phyloP scores from a whole-genome alignment of 2,888 invertebrate species.

The Drosophila hamatofila region DNA sequence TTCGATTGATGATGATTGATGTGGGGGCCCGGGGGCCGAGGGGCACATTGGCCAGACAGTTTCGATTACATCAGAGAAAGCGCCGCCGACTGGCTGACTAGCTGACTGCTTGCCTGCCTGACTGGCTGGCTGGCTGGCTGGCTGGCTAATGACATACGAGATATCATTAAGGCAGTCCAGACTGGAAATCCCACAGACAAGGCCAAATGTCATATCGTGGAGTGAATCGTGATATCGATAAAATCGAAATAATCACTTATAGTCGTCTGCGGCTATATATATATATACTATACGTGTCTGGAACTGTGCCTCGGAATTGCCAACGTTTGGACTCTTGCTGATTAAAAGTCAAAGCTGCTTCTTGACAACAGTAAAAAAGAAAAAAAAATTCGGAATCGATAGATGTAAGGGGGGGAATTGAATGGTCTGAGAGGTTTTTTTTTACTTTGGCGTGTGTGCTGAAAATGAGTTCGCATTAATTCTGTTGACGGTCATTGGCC shows the following conservation, averaged over 20 bases:
- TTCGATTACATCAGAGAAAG: conserved; percentile 53
- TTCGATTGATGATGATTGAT: conserved; percentile 21
- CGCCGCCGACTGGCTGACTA: conserved; percentile 11
- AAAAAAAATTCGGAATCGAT: conserved; percentile 6
- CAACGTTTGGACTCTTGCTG: conserved; percentile 45
- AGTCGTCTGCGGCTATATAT: conserved; percentile 14
- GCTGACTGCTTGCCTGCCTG: conserved; percentile 10
- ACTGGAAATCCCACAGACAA: conserved; percentile 47
- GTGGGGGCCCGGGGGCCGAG: not conserved
- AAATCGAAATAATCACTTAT: conserved; percentile 24
- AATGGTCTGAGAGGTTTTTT: conserved; percentile 14
- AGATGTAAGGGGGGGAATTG: conserved; percentile 17
- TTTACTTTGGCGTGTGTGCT: conserved; percentile 23
- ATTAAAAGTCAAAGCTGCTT: conserved; percentile 54
- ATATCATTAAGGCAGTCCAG: conserved; percentile 55
- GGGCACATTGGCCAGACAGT: conserved; percentile 39
- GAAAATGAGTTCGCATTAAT: conserved; percentile 44
- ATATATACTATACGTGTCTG: conserved; percentile 23
- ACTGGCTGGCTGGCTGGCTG: not conserved
- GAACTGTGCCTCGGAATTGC: conserved; percentile 42
- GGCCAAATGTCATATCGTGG: conserved; percentile 40
- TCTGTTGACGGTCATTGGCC: conserved; percentile 58
- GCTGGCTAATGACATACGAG: conserved; percentile 56
- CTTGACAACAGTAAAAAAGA: conserved; percentile 53
- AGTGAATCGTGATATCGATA: conserved; percentile 27